Conservation (phyloP, 2,113 vertebrate species). For the Macquaria australasica region DNA sequence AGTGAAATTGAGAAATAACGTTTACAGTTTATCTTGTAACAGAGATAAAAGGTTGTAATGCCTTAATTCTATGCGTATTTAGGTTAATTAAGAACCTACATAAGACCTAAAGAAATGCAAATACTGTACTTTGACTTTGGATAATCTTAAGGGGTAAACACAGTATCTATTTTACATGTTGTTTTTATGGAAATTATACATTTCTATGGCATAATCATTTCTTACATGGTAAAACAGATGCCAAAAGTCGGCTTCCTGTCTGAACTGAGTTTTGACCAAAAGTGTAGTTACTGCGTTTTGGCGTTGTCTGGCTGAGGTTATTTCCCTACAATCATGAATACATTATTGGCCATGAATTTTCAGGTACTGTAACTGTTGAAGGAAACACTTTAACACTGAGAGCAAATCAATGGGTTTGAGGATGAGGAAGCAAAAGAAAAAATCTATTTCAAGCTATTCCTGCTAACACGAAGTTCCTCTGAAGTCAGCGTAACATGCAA, state of each 20-base stretch:
- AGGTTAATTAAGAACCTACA: background rate
- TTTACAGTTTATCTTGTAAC: background rate
- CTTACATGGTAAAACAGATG: too few species aligned
- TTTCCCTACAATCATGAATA: background rate
- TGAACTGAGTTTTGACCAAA: background rate
- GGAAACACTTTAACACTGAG: background rate
- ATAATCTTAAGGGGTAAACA: too few species aligned
- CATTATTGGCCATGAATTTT: background rate
- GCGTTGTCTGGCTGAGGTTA: background rate
- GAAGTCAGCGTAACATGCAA: background rate
- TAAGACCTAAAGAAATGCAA: background rate
- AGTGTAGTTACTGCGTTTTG: too few species aligned
- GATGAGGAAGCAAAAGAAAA: too few species aligned
- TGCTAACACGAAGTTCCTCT: conserved; percentile 13
- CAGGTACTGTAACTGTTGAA: background rate
- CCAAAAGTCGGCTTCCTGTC: too few species aligned
- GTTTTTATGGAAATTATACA: background rate
- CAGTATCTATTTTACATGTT: background rate
- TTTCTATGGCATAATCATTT: background rate
- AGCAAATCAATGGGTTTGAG: background rate
- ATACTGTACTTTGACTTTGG: background rate
- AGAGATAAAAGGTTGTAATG: background rate
- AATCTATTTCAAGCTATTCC: conserved; percentile 27
- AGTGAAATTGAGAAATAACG: too few species aligned
- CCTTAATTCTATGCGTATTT: background rate